Base-by-base conservation (phyloP, 1,140 invertebrate genomes). In the Harlomillsia oculata region DNA sequence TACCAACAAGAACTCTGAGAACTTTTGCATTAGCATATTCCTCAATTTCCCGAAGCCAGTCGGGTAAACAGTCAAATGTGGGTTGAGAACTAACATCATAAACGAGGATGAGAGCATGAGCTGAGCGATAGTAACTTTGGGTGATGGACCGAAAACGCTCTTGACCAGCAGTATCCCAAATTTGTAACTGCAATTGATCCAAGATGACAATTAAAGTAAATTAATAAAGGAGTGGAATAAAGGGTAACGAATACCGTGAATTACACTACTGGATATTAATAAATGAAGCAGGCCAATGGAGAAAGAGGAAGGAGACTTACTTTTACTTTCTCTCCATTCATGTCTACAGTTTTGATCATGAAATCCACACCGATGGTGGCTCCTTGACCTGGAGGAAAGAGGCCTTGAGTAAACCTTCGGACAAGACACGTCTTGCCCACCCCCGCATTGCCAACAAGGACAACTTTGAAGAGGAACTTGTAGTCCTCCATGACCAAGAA, bases 301-400 rank as follows among this genome's bases (percentile, higher is more conserved):
- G 4, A 29, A 26, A 5, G 4, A 32, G 28, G 32, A 34, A 51
- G 14, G 37, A 60, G 13, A 36, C 51, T 70, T 79, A 95, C 90
- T 82, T 98, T 98, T 45, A 98, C 87, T 83, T 94, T 90, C 76
- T 97, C 95, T 70, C 93, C 93, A 72, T 98, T 94, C 55, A 99
- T 87, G 76, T 95, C 89, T 9, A 99, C 85, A 56, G 94, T 98
- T 76, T 98, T 97, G 68, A 99, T 98, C 83, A 97, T 97, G 71
- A 99, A 99, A 79, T 99, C 96, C 13, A 99, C 96, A 53, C 96
- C 96, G 67, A 99, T 99, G 2, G 96, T 99, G 57, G 93, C 95
- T 52, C 95, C 95, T 78, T 98, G 95, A 34, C 92, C 91, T 23
- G 90, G 90, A 30, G 92, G 92, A 76, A 95, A 96, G 18, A 95